Conservation (phyloP, 2,113 vertebrate species). For the Pampusana beccarii region DNA sequence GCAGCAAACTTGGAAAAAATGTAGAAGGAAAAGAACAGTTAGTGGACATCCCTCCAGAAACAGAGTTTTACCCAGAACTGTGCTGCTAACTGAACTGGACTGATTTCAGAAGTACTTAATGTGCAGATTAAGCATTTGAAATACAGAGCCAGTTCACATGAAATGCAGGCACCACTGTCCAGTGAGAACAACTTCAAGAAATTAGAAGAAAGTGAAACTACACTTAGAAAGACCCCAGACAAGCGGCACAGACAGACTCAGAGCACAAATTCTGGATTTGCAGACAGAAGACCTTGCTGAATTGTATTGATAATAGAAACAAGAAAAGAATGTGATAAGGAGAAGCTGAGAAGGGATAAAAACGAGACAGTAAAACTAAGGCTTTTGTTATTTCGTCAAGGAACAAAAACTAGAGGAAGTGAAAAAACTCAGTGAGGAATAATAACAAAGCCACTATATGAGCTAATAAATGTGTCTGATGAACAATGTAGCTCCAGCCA, state of each 20-base stretch:
- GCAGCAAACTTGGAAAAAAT: neutral
- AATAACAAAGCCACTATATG: constrained; percentile 30
- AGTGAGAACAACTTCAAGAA: neutral
- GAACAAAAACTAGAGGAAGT: constrained; percentile 26
- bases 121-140: neutral
- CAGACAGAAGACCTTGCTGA: neutral
- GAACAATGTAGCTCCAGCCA: constrained; percentile 10
- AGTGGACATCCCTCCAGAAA: neutral
- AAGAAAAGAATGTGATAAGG: constrained; percentile 30
- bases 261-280: neutral
- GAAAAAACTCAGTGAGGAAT: constrained; percentile 1
- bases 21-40: neutral
- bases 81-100: neutral
- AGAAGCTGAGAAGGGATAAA: constrained; percentile 42
- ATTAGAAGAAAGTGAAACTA: neutral
- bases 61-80: neutral
- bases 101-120: neutral
- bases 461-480: constrained; percentile 35
- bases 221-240: neutral
- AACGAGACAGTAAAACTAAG: neutral
- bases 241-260: neutral
- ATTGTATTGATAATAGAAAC: neutral
- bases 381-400: constrained; percentile 54
- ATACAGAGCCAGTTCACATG: neutral
- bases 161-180: neutral